Percentiles rank a stretch among this genome's conserved stretches.
Evolutionary conservation across 2,797 vertebrate species (phyloP).

Genomic region (Smutsia gigantea): DNA sequence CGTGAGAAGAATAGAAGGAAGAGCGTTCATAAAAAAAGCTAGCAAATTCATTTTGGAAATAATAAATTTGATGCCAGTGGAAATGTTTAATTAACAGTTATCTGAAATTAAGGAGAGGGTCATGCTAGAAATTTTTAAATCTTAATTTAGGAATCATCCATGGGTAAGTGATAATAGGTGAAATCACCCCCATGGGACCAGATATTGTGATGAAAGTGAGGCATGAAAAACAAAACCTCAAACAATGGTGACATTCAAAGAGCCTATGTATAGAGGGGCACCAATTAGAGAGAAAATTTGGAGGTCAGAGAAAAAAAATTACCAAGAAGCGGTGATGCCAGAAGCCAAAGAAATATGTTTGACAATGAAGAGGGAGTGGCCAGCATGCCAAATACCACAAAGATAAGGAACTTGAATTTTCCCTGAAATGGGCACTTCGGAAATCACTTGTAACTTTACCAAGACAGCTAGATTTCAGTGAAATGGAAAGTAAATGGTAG

Average conservation of each 20-base stretch:
- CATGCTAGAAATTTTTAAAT: neutral
- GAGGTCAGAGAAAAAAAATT: neutral
- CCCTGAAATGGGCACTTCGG: neutral
- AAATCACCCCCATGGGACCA: neutral
- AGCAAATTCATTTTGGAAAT: neutral
- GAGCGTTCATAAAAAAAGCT: neutral
- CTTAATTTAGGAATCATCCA: neutral
- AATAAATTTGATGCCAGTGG: neutral
- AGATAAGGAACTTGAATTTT: conserved; percentile 19
- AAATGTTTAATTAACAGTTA: neutral
- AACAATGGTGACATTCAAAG: neutral
- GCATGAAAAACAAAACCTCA: neutral
- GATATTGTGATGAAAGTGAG: neutral
- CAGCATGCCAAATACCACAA: neutral
- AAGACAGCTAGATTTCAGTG: neutral
- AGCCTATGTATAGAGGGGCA: neutral
- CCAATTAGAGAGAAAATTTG: neutral
- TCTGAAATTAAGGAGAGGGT: neutral
- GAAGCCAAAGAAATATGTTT: neutral
- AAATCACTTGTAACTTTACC: neutral
- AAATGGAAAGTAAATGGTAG: conserved; percentile 11
- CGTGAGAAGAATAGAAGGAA: neutral
- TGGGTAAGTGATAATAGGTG: neutral
- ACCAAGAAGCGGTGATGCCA: neutral
- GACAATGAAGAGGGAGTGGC: neutral